Percentiles rank a stretch among this genome's conserved stretches.
Evolutionary conservation across 2,888 invertebrate species (phyloP).

Genomic region (Phortica okadai): DNA sequence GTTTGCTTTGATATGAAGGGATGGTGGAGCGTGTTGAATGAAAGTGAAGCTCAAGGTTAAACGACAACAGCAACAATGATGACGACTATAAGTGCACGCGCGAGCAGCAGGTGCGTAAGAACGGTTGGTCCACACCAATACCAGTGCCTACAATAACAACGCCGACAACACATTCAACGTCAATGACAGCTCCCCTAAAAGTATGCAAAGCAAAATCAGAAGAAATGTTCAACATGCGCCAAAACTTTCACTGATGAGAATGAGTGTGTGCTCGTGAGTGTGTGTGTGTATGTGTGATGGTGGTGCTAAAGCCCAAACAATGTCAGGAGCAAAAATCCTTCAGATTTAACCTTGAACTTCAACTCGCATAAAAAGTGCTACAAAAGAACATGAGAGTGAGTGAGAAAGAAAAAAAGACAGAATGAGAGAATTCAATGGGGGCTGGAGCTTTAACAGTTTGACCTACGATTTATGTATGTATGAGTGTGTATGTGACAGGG

Average conservation of each 20-base stretch:
- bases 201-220: constrained; percentile 52
- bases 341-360: constrained; percentile 73
- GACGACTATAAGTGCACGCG: constrained; percentile 25
- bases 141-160: constrained; percentile 47
- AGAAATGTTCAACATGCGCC: constrained; percentile 43
- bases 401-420: neutral
- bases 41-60: constrained; percentile 47
- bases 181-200: constrained; percentile 43
- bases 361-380: constrained; percentile 48
- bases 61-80: constrained; percentile 42
- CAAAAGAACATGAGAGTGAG: constrained; percentile 3
- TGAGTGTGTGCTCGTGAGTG: constrained; percentile 27
- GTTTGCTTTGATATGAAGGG: constrained; percentile 11
- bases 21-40: neutral
- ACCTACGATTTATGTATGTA: too few species aligned
- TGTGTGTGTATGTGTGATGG: constrained; percentile 35
- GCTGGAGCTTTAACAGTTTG: too few species aligned
- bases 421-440: neutral
- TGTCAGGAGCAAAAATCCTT: constrained; percentile 57
- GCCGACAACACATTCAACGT: neutral
- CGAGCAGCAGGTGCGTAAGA: constrained; percentile 51
- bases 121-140: constrained; percentile 54
- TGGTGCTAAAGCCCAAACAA: constrained; percentile 48
- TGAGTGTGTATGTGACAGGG: neutral
- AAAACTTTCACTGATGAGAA: neutral